phyloP scores from a whole-genome alignment of 2,888 invertebrate species.

The Augiades crinisus region DNA sequence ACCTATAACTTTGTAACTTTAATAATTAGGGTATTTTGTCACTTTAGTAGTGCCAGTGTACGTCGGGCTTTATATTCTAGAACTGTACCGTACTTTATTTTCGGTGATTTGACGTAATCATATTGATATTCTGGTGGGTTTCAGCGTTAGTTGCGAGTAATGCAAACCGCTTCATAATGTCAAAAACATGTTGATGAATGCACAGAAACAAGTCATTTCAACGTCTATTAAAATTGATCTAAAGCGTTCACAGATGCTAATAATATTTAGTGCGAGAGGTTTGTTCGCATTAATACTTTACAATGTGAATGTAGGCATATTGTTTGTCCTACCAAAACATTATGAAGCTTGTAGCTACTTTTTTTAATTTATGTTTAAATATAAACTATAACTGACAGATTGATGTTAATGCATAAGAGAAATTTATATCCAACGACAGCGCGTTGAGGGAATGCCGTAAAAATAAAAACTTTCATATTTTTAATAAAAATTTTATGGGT shows the following conservation, averaged over 20 bases:
- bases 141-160: constrained; percentile 16
- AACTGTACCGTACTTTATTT: constrained; percentile 41
- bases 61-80: constrained; percentile 49
- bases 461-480: constrained; percentile 25
- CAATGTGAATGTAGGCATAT: too few species aligned
- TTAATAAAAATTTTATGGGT: constrained; percentile 23
- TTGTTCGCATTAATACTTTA: background rate
- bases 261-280: background rate
- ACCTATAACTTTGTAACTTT: too few species aligned
- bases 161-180: background rate
- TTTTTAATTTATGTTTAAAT: too few species aligned
- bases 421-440: constrained; percentile 18
- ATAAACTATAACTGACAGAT: constrained; percentile 42
- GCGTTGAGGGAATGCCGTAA: constrained; percentile 20
- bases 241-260: too few species aligned
- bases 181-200: background rate
- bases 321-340: too few species aligned
- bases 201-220: background rate
- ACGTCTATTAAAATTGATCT: background rate
- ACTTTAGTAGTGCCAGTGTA: too few species aligned
- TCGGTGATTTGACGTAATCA: constrained; percentile 49
- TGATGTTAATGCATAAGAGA: constrained; percentile 26
- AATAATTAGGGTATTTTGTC: too few species aligned
- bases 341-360: too few species aligned
- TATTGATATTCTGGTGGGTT: constrained; percentile 38